Percentiles rank a stretch among this genome's conserved stretches.
Evolutionary conservation across 2,888 invertebrate species (phyloP).

Genomic region (Mongoloraphidia duomilia): DNA sequence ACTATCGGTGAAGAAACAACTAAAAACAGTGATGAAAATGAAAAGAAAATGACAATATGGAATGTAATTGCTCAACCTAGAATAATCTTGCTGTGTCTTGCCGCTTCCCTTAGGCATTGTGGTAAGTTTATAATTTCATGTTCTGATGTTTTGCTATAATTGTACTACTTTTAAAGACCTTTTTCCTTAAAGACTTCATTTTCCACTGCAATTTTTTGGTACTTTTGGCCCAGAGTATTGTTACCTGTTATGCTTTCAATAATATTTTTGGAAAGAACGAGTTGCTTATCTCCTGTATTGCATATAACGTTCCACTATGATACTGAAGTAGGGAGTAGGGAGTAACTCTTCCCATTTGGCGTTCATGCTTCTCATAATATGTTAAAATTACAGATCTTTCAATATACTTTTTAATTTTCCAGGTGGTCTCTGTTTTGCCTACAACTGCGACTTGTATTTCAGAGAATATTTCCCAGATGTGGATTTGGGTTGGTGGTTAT

Average conservation of each 20-base stretch:
- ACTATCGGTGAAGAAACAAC: constrained; percentile 48
- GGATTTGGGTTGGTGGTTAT: constrained; percentile 82
- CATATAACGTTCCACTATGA: too few relatives aligned
- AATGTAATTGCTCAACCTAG: constrained; percentile 63
- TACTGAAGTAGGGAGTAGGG: too few relatives aligned
- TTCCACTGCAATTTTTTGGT: too few relatives aligned
- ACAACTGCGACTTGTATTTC: constrained; percentile 82
- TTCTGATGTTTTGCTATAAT: too few relatives aligned
- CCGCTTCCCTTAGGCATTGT: constrained; percentile 79
- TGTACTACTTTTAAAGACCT: too few relatives aligned
- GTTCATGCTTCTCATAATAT: too few relatives aligned
- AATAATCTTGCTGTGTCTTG: constrained; percentile 63
- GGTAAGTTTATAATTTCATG: constrained; percentile 33
- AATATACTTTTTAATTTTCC: constrained; percentile 14
- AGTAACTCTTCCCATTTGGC: too few relatives aligned
- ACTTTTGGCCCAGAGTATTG: too few relatives aligned
- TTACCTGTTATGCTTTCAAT: too few relatives aligned
- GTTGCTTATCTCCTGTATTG: too few relatives aligned
- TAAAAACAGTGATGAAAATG: constrained; percentile 21
- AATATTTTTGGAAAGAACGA: too few relatives aligned
- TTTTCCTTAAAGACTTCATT: too few relatives aligned
- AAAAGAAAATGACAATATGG: constrained; percentile 48
- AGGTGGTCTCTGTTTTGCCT: constrained; percentile 84
- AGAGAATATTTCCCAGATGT: constrained; percentile 78
- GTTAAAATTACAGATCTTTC: background rate